Percentiles rank a stretch among this genome's conserved stretches.
Evolutionary conservation across 2,113 vertebrate genomes (phyloP).

Genomic region (Ptilorrhoa leucosticta): DNA sequence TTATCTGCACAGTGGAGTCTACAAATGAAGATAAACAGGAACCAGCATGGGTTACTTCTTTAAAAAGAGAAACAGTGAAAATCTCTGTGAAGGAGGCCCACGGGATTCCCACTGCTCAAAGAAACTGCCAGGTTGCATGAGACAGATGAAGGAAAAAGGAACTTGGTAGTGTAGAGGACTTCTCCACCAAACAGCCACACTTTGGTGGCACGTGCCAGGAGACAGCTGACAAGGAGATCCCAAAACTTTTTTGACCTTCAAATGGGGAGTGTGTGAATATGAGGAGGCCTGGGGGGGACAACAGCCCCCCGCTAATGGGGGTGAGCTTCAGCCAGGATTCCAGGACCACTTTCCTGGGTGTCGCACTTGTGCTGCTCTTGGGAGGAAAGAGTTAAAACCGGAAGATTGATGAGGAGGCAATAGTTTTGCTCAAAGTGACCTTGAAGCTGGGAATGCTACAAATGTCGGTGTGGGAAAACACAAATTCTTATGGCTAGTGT

Average conservation of each 20-base stretch:
- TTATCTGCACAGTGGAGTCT: background rate
- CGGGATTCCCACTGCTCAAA: background rate
- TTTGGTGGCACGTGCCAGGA: background rate
- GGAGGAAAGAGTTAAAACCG: background rate
- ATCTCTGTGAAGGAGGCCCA: background rate
- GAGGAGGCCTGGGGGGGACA: background rate
- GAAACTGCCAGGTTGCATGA: background rate
- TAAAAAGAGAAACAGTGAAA: background rate
- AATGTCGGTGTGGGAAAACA: background rate
- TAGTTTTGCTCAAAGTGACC: background rate
- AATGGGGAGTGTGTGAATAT: background rate
- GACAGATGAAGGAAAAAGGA: background rate
- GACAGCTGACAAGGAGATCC: background rate
- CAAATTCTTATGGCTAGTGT: background rate
- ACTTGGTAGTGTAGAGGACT: background rate
- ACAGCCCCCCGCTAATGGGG: background rate
- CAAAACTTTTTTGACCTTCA: background rate
- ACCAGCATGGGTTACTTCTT: background rate
- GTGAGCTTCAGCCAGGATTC: background rate
- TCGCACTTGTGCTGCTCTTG: background rate
- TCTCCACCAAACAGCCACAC: background rate
- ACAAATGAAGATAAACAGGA: background rate
- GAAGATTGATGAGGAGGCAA: fast-evolving
- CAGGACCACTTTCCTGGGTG: background rate
- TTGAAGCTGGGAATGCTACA: background rate